Conservation (phyloP, 2,797 vertebrate species). For the Cirrhinus mrigala region DNA sequence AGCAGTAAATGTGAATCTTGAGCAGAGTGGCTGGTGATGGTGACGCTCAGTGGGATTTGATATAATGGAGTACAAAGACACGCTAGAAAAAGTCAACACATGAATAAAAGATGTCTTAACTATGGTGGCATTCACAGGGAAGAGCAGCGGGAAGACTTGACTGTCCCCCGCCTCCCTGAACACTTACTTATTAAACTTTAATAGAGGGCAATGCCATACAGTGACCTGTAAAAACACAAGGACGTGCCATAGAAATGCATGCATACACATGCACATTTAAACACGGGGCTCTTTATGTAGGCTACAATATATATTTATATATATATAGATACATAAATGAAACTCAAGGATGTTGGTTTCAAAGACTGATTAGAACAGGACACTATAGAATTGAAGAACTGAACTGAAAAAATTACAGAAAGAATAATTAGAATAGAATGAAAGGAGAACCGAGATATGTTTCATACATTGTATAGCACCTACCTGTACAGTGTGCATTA, state of each 20-base stretch:
- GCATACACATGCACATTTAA: background rate
- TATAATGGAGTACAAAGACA: constrained; percentile 15
- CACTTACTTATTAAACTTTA: constrained; percentile 30
- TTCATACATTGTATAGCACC: background rate
- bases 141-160: constrained; percentile 8
- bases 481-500: background rate
- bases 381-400: background rate
- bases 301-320: background rate
- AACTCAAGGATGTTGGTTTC: background rate
- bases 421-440: background rate
- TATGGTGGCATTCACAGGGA: constrained; percentile 37
- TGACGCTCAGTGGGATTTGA: constrained; percentile 10
- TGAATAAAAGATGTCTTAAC: constrained; percentile 43
- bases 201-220: constrained; percentile 14
- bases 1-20: background rate
- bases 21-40: background rate
- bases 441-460: background rate
- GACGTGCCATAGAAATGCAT: background rate
- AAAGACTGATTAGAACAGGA: background rate
- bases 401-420: background rate
- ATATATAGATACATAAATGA: background rate
- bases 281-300: background rate
- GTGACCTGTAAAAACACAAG: constrained; percentile 22
- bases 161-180: background rate
- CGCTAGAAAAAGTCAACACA: constrained; percentile 32